Base-by-base conservation (phyloP, 2,888 invertebrate genomes). In the Lampropteryx suffumata region DNA sequence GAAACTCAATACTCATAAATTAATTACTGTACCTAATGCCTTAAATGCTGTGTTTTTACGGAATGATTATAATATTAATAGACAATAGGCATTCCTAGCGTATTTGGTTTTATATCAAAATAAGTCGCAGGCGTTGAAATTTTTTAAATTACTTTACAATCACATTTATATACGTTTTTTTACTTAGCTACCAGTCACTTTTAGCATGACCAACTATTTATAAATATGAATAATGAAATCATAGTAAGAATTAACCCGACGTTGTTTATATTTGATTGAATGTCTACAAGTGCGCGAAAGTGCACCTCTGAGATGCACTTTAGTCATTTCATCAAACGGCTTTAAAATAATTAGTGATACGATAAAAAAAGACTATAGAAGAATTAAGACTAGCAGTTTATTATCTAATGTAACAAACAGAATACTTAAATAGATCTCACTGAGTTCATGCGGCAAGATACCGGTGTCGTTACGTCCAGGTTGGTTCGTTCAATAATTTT, bases 341-440 rank as follows among this genome's bases (percentile, higher is more conserved):
- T n/a, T n/a, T n/a, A n/a, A n/a, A n/a, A n/a, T n/a, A n/a, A n/a
- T n/a, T n/a, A n/a, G n/a, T n/a, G n/a, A 13, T 41, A 32, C 30
- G 13, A 36, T 45, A 30, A 28, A 36, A 34, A 33, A 42, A 29
- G 26, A 32, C 44, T 40, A 35, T 21, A 34, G 34, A 52, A 48
- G 9, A 40, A n/a, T n/a, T n/a, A n/a, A n/a, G n/a, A n/a, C n/a
- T 36, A 13, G 24, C 12, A 13, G 14, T 44, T 43, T n/a, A n/a
- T n/a, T n/a, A n/a, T n/a, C n/a, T n/a, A n/a, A n/a, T 50, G 53
- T 53, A 50, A 37, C 29, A 24, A 37, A 42, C 60, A 58, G 58
- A 64, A 17, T 17, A 17, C n/a, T 55, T 45, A 48, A 50, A 40
- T 50, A 47, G 26, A 35, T 49, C 33, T 11, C 11, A 17, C 17